These are phyloP conservation scores for Pardosa pseudoannulata DNA, from an alignment of 2,888 invertebrate genomes.

Conservation along the genomic window DNA sequence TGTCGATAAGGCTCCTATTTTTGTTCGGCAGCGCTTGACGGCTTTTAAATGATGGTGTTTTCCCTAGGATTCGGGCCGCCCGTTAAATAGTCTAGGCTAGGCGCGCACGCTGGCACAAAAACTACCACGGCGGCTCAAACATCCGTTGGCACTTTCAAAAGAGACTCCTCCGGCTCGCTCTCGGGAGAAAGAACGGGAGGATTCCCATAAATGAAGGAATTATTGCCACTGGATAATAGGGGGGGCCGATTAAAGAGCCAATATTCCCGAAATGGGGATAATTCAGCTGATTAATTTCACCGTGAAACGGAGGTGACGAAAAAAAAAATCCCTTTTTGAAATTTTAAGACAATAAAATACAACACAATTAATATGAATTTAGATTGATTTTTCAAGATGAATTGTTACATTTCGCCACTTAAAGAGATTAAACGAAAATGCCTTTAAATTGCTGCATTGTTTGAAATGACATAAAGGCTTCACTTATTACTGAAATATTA, in stretches of 20 bases:
- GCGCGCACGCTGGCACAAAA: neutral
- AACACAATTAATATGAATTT: too few relatives aligned
- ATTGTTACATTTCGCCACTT: too few relatives aligned
- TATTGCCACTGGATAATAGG: neutral
- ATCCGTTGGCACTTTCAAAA: too few relatives aligned
- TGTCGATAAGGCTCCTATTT: conserved; percentile 57
- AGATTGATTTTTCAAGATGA: too few relatives aligned
- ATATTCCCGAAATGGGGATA: neutral
- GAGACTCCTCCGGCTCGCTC: too few relatives aligned
- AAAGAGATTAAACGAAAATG: too few relatives aligned
- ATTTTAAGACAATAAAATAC: too few relatives aligned
- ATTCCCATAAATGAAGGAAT: neutral
- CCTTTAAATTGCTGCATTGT: too few relatives aligned
- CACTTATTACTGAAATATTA: too few relatives aligned
- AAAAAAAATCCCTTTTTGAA: too few relatives aligned
- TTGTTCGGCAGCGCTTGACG: conserved; percentile 52
- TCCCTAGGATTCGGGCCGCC: conserved; percentile 30
- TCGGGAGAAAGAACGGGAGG: neutral
- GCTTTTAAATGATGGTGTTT: conserved; percentile 71
- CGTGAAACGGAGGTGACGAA: too few relatives aligned
- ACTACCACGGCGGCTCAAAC: neutral
- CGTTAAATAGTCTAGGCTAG: conserved; percentile 23
- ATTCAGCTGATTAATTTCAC: neutral
- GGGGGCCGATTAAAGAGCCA: neutral
- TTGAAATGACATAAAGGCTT: too few relatives aligned